These are phyloP conservation scores for Pangasius sanitwongsei DNA, from an alignment of 2,797 vertebrate species.

Conservation along the genomic window DNA sequence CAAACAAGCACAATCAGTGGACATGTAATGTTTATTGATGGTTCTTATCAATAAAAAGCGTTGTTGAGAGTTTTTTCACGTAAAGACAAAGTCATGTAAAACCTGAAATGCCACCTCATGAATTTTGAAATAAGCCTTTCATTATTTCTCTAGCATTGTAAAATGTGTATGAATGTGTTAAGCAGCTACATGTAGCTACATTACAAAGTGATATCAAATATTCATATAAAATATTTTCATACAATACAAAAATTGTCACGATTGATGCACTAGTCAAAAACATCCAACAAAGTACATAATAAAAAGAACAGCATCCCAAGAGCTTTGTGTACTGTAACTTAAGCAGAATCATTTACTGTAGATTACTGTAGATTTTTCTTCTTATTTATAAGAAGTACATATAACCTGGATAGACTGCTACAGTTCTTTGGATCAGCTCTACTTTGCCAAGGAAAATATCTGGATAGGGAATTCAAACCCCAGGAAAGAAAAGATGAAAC, in stretches of 20 bases:
- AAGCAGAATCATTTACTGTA: not conserved
- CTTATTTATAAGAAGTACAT: not conserved
- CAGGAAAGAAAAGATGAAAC: slow-evolving; percentile 44
- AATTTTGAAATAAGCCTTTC: not conserved
- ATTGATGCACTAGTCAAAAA: not conserved
- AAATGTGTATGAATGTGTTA: not conserved
- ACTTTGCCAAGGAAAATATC: slow-evolving; percentile 54
- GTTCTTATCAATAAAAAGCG: not conserved
- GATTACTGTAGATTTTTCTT: not conserved
- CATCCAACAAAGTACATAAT: not conserved
- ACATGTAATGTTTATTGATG: not conserved
- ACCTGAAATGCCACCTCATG: not conserved
- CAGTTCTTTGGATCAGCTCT: slow-evolving; percentile 39
- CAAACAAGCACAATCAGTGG: not conserved
- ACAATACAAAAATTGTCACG: not conserved
- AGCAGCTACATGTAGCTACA: not conserved
- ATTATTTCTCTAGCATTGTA: not conserved
- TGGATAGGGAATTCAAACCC: slow-evolving; percentile 41
- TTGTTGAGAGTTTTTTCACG: not conserved
- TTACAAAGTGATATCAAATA: not conserved
- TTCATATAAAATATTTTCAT: not conserved
- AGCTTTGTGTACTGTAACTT: not conserved
- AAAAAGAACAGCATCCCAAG: not conserved
- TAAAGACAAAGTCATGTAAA: not conserved
- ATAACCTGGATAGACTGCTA: slow-evolving; percentile 2